Evolutionary conservation across 2,113 vertebrate genomes (phyloP).

Genomic region (Xiphophorus hellerii): DNA sequence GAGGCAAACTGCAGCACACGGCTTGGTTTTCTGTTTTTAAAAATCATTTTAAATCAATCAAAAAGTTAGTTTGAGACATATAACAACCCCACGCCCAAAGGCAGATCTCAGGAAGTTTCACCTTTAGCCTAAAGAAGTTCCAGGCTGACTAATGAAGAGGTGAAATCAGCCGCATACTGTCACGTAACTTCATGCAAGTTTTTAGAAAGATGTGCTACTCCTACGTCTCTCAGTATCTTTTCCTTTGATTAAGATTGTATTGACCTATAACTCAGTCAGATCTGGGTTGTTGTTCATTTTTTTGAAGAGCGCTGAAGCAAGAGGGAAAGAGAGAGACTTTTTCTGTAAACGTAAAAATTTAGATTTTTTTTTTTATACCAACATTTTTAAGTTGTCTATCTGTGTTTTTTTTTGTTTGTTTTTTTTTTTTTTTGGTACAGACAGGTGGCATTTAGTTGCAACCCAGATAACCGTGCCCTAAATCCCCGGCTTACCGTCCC

Average conservation of each 20-base stretch:
- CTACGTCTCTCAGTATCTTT: background rate
- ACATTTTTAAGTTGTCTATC: conserved; percentile 55
- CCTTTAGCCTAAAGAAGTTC: background rate
- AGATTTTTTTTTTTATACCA: conserved; percentile 27
- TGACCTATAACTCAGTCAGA: conserved; percentile 18
- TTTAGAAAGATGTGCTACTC: background rate
- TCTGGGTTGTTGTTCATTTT: conserved; percentile 3
- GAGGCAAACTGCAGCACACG: background rate
- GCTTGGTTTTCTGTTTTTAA: background rate
- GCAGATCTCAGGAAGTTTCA: background rate
- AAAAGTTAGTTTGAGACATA: background rate
- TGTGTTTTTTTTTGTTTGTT: conserved; percentile 40
- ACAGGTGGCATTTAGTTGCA: conserved; percentile 69
- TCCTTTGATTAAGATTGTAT: background rate
- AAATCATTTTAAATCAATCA: background rate
- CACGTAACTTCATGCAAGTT: background rate
- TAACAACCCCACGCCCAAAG: background rate
- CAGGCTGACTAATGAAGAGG: background rate
- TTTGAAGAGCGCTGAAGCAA: background rate
- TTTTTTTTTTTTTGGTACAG: conserved; percentile 27
- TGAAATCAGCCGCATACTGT: background rate
- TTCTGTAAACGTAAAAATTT: conserved; percentile 32
- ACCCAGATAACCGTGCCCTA: conserved; percentile 65
- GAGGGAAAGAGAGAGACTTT: conserved; percentile 7
- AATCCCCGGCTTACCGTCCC: conserved; percentile 59